Conservation (phyloP, 64 coral and sea anemone genomes). For the Pachyseris speciosa region DNA sequence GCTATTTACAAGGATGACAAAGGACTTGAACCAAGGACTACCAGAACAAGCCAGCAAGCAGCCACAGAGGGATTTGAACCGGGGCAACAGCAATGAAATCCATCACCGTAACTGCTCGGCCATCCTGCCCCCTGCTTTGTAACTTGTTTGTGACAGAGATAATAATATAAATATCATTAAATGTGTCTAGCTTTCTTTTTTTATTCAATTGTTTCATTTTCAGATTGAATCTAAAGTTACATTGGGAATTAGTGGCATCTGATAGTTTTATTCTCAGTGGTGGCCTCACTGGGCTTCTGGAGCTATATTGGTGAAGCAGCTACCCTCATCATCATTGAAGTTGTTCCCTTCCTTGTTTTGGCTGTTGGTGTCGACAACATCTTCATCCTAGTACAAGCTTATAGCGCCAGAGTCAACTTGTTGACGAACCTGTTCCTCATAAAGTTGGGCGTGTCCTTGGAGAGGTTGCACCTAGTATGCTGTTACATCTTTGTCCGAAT, state of each 20-base stretch:
- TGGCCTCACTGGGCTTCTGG: slow-evolving; percentile 89
- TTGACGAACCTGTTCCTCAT: slow-evolving; percentile 52
- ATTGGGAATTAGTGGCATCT: slow-evolving; percentile 91
- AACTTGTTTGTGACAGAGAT: neutral
- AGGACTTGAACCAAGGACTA: no score
- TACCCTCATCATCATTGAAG: slow-evolving; percentile 97
- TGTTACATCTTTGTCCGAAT: slow-evolving; percentile 92
- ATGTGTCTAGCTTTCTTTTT: neutral
- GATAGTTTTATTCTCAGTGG: slow-evolving; percentile 89
- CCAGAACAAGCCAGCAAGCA: no score
- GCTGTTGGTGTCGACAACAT: slow-evolving; percentile 99
- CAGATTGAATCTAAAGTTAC: slow-evolving; percentile 98
- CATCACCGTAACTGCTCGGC: no score
- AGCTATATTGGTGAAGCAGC: slow-evolving; percentile 87
- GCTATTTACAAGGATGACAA: no score
- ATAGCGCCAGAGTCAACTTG: slow-evolving; percentile 57
- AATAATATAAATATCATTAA: neutral
- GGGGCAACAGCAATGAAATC: no score
- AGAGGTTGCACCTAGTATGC: slow-evolving; percentile 95
- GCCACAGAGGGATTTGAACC: no score
- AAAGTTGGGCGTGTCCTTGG: slow-evolving; percentile 91
- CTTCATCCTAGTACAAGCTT: slow-evolving; percentile 95
- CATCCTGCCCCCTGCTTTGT: no score
- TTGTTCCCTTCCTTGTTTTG: slow-evolving; percentile 94
- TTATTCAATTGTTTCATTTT: neutral